These are phyloP conservation scores for Acropora yongei DNA, from an alignment of 64 coral and sea anemone genomes.

Conservation along the genomic window DNA sequence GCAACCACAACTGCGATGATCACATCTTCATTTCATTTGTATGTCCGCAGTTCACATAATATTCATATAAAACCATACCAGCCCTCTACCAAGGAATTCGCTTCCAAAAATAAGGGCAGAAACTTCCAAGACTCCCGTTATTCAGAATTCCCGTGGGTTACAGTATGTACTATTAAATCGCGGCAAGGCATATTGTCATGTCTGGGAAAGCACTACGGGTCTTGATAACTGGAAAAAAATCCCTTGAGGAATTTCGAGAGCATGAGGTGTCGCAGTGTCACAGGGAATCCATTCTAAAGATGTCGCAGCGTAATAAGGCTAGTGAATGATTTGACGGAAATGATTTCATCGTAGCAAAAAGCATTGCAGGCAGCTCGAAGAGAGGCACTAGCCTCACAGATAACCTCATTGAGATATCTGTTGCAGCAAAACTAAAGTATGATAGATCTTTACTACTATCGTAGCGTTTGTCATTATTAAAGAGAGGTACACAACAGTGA, in stretches of 20 bases:
- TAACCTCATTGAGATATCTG: slow-evolving; percentile 19
- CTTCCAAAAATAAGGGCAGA: slow-evolving; percentile 34
- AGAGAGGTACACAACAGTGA: too few species aligned
- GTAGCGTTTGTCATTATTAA: too few species aligned
- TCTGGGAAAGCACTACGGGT: not conserved
- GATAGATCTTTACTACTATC: too few species aligned
- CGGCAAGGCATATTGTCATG: slow-evolving; percentile 41
- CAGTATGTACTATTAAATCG: not conserved
- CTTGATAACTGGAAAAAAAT: slow-evolving; percentile 16
- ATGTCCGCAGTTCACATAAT: too few species aligned
- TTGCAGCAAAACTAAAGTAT: slow-evolving; percentile 1
- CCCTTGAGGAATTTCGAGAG: slow-evolving; percentile 9
- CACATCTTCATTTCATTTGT: too few species aligned
- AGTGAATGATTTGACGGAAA: slow-evolving; percentile 20
- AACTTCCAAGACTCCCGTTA: slow-evolving; percentile 22
- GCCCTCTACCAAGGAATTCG: not conserved
- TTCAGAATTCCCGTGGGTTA: slow-evolving; percentile 45
- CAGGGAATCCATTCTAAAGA: not conserved
- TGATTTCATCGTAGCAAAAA: slow-evolving; percentile 58
- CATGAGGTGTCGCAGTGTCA: slow-evolving; percentile 46
- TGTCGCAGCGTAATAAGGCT: not conserved
- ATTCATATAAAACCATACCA: too few species aligned
- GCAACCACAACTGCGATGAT: too few species aligned
- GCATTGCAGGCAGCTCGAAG: slow-evolving; percentile 27
- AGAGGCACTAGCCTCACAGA: slow-evolving; percentile 15